A percentile compares a stretch with the other conserved stretches of the same genome.
Conservation (phyloP, 2,797 vertebrate genomes). For the Linurgus olivaceus region DNA sequence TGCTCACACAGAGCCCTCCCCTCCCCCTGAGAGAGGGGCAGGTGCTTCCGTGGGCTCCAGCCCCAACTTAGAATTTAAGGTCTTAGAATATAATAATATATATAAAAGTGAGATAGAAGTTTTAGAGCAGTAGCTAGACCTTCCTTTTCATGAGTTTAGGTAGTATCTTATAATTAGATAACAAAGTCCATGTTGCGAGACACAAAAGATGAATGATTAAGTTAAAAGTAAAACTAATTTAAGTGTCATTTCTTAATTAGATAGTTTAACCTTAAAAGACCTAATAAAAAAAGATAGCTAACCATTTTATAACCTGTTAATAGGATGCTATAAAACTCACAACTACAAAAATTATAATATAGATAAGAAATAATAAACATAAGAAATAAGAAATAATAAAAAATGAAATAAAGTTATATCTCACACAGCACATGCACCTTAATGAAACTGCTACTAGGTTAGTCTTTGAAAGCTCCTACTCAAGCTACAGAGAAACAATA, state of each 20-base stretch:
- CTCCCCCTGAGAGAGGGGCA: background rate
- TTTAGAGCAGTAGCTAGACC: background rate
- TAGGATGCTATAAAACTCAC: background rate
- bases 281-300: background rate
- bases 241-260: background rate
- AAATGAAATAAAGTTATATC: background rate
- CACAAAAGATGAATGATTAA: background rate
- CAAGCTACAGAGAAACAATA: background rate
- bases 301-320: background rate
- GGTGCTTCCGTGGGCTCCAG: background rate
- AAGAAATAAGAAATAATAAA: background rate
- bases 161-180: background rate
- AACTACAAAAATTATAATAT: background rate
- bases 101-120: background rate
- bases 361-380: background rate
- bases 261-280: background rate
- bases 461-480: background rate
- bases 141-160: background rate
- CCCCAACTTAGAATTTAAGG: background rate
- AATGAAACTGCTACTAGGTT: background rate
- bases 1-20: background rate
- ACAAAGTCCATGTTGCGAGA: background rate
- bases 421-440: background rate
- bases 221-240: background rate
- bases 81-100: background rate